phyloP scores from a whole-genome alignment of 2,113 vertebrate genomes.

The Sinocyclocheilus maitianheensis region DNA sequence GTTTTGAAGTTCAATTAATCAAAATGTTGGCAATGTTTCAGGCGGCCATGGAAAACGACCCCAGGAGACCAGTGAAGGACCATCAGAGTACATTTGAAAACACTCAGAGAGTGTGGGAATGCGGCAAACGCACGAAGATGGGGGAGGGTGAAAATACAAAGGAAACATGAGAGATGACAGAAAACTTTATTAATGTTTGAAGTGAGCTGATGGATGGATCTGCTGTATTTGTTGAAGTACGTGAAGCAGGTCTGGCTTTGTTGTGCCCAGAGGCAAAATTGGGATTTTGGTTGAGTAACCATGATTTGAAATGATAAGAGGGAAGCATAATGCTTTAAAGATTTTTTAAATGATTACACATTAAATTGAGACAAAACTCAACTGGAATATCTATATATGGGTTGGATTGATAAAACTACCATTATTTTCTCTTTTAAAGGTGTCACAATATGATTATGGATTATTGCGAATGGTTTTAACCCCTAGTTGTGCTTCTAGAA shows the following conservation, averaged over 20 bases:
- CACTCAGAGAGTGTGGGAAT: neutral
- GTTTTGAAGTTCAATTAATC: constrained; percentile 19
- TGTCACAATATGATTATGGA: neutral
- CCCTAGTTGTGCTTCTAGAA: neutral
- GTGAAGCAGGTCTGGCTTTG: constrained; percentile 29
- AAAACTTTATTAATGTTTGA: constrained; percentile 65
- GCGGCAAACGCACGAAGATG: constrained; percentile 52
- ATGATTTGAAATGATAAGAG: neutral
- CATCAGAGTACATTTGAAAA: constrained; percentile 24
- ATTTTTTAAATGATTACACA: neutral
- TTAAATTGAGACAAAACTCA: neutral
- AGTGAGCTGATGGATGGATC: constrained; percentile 53
- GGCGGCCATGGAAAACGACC: neutral
- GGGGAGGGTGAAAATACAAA: constrained; percentile 66
- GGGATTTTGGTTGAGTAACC: neutral
- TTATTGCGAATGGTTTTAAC: neutral
- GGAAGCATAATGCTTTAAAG: neutral
- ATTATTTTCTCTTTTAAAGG: neutral
- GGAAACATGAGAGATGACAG: constrained; percentile 63
- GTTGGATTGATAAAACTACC: neutral
- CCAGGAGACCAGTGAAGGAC: constrained; percentile 30
- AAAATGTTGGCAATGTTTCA: constrained; percentile 37
- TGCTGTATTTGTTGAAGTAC: constrained; percentile 53
- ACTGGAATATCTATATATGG: neutral
- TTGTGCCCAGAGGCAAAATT: neutral